Evolutionary conservation across 2,888 invertebrate genomes (phyloP), one percentile per base, ranked within the genome.

Genomic region (Isoperla grammatica): DNA sequence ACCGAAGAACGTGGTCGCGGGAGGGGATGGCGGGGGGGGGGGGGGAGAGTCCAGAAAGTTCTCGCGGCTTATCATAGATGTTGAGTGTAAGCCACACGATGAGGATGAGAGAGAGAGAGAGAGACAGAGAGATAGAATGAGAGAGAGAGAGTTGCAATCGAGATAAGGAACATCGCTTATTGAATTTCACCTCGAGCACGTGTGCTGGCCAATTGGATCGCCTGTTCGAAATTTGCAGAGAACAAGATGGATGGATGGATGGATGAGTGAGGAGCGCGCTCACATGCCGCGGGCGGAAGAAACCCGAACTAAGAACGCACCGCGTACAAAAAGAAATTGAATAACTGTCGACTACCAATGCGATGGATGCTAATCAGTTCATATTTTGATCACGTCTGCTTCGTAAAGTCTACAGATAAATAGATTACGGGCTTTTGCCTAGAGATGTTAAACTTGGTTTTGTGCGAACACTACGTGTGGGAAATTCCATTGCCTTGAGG

Each of bases 281-380:
- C 42, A 15, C 2, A 46, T n/a, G 22, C 46, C 12, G 13, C 20
- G 12, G 12, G 23, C 20, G 13, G 23, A 2, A 8, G 35, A 15
- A 13, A 8, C 29, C 2, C 8, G 49, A 50, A 50, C 29, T 50
- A 29, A 29, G 49, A 50, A 50, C 22, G 13, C 48, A 50, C n/a
- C 49, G 29, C 49, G 2, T 20, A 48, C 22, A n/a, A n/a, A n/a
- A 15, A 50, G 13, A 29, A 23, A 50, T n/a, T 5, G 49, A 29
- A 15, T 50, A 29, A 50, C 23, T 23, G 29, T 22, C 2, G 49
- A 23, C 49, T 23, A 29, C 23, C 49, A 50, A 29, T 50, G 49
- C 49, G 49, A 50, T 50, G 35, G 49, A 50, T 50, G 49, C 29
- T 50, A 50, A 50, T 50, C 22, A 50, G 49, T 50, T 50, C 29